Evolutionary conservation across 2,888 invertebrate genomes (phyloP), one percentile per base, ranked within the genome.

Genomic region (Plagiodera versicolora): DNA sequence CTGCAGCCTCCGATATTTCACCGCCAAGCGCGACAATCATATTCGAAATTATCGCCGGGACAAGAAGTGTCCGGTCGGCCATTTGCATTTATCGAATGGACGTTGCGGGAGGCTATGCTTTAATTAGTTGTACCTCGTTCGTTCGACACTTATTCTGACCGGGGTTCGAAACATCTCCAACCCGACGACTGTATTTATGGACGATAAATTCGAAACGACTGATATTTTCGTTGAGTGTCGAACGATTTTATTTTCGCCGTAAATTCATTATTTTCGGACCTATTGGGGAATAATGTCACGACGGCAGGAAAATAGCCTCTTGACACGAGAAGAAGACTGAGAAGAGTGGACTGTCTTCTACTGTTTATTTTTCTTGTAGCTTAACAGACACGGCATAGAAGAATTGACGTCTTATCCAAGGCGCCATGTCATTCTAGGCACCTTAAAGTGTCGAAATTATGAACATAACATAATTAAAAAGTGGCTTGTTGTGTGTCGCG

Each of bases 1-100:
- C 75, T 68, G 71, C 69, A 70, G 74, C 69, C 70, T 71, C 66
- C 75, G 71, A 78, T 78, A 78, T 77, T 73, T 78, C 77, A 78
- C 76, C 77, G 75, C 73, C 74, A 70, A 68, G 72, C 68, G 70
- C 66, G 73, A 74, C 76, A 76, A 76, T 77, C 75, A 77, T 75
- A 74, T 73, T 72, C 74, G 68, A 75, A 32, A 76, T 76, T 75
- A 75, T 74, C 75, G 72, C 75, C 70, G 72, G 70, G 68, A 75
- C 74, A 73, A 39, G 14, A 14, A 71, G 73, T 71, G 72, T 71
- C 39, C 70, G 60, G 67, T 65, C 45, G 56, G 50, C 63, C 70
- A 72, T 72, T 73, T 73, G 70, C 70, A 70, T 73, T 69, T 67
- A 66, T 68, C 66, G 67, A 65, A 63, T 52, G 59, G 57, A 63